Conservation (phyloP, 2,888 invertebrate species). For the Thecocarcelia acutangulata region DNA sequence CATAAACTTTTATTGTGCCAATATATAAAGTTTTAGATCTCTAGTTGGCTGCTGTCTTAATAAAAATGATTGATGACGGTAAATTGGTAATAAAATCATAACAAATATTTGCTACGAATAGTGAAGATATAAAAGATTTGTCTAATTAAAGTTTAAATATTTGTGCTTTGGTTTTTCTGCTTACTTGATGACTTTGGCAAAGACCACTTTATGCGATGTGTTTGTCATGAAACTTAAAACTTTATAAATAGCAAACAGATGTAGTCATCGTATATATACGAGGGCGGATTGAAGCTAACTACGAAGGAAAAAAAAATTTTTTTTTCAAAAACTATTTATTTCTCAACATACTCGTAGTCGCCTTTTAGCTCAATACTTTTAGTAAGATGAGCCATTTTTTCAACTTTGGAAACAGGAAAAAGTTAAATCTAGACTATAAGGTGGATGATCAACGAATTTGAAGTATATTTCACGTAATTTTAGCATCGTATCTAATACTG, state of each 20-base stretch:
- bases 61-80: slow-evolving; percentile 58
- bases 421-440: too few relatives aligned
- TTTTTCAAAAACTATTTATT: too few relatives aligned
- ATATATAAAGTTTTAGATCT: slow-evolving; percentile 10
- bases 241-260: not conserved
- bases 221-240: slow-evolving; percentile 9
- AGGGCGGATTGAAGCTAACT: too few relatives aligned
- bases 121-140: not conserved
- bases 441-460: too few relatives aligned
- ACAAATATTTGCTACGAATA: slow-evolving; percentile 38
- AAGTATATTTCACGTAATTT: too few relatives aligned
- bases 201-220: slow-evolving; percentile 37
- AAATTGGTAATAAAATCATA: slow-evolving; percentile 34
- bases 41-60: slow-evolving; percentile 16
- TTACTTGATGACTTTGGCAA: slow-evolving; percentile 62
- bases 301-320: too few relatives aligned
- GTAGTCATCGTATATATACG: too few relatives aligned
- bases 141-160: slow-evolving; percentile 17
- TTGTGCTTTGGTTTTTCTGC: slow-evolving; percentile 5
- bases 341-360: too few relatives aligned
- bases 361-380: too few relatives aligned
- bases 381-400: too few relatives aligned
- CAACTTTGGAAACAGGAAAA: too few relatives aligned
- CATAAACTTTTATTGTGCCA: slow-evolving; percentile 1
- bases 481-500: too few relatives aligned